These are phyloP conservation scores for Tubulanus polymorphus DNA, from an alignment of 2,888 invertebrate genomes.

Conservation along the genomic window DNA sequence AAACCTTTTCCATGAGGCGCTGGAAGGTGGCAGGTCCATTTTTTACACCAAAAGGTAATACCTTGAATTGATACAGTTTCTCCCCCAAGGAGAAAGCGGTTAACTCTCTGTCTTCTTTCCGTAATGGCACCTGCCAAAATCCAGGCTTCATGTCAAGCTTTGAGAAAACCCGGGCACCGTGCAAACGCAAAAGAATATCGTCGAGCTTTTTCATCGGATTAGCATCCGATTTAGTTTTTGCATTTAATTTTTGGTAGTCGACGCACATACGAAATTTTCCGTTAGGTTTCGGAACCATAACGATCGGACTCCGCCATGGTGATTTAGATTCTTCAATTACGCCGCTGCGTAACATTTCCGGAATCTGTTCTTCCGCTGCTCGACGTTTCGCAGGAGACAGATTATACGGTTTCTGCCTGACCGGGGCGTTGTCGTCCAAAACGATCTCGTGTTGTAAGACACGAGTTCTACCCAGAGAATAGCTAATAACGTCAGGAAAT, in stretches of 20 bases:
- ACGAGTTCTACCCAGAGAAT: neutral
- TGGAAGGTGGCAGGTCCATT: slow-evolving; percentile 12
- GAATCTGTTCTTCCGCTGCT: neutral
- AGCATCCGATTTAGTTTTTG: neutral
- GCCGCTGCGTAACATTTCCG: neutral
- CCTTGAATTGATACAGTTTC: slow-evolving; percentile 10
- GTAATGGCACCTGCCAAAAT: slow-evolving; percentile 1
- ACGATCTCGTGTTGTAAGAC: neutral
- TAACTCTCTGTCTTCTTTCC: slow-evolving; percentile 9
- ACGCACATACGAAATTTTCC: neutral
- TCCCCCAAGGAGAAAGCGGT: slow-evolving; percentile 12
- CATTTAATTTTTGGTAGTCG: neutral
- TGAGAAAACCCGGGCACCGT: neutral
- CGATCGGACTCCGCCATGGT: neutral
- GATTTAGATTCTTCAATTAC: neutral
- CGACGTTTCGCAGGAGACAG: neutral
- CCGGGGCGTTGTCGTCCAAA: neutral
- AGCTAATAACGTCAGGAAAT: neutral
- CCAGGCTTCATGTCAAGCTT: neutral
- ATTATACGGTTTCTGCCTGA: neutral
- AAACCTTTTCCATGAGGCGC: slow-evolving; percentile 6
- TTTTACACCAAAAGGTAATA: slow-evolving; percentile 16
- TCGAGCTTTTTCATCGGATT: neutral
- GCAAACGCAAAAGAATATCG: neutral
- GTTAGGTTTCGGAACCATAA: neutral